Conservation (phyloP, 2,888 invertebrate species). For the Coremacera marginata region DNA sequence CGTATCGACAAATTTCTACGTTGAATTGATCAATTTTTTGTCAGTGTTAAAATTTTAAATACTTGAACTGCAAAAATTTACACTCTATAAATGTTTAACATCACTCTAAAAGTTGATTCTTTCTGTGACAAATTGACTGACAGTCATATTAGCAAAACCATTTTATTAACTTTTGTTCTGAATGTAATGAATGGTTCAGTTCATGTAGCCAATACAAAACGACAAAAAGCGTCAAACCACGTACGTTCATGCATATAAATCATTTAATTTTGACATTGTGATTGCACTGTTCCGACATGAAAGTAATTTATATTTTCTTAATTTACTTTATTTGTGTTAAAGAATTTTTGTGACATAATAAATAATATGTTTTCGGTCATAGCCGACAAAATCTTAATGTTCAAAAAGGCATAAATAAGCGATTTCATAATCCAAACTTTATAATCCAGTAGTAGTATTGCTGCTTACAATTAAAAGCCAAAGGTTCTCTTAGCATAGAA, state of each 20-base stretch:
- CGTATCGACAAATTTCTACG: too few species aligned
- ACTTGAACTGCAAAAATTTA: too few species aligned
- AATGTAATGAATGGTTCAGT: too few species aligned
- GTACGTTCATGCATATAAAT: conserved; percentile 50
- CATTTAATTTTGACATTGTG: conserved; percentile 55
- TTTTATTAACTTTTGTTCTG: not conserved
- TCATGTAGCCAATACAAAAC: not conserved
- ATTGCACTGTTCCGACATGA: conserved; percentile 44
- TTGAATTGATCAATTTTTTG: too few species aligned
- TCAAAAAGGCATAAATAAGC: too few species aligned
- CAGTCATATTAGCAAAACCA: not conserved
- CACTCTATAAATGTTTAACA: too few species aligned
- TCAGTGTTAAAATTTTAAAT: too few species aligned
- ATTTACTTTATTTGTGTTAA: not conserved
- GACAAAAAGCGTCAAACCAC: conserved; percentile 36
- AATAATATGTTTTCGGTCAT: not conserved
- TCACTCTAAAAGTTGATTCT: not conserved
- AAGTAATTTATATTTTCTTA: not conserved
- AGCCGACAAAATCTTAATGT: too few species aligned
- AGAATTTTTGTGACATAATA: not conserved
- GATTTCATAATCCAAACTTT: too few species aligned
- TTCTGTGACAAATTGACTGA: conserved; percentile 36
- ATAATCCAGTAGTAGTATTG: too few species aligned
- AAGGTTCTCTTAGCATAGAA: too few species aligned
- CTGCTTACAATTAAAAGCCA: too few species aligned